Conservation (phyloP, 2,797 vertebrate genomes). For the Graptemys geographica region DNA sequence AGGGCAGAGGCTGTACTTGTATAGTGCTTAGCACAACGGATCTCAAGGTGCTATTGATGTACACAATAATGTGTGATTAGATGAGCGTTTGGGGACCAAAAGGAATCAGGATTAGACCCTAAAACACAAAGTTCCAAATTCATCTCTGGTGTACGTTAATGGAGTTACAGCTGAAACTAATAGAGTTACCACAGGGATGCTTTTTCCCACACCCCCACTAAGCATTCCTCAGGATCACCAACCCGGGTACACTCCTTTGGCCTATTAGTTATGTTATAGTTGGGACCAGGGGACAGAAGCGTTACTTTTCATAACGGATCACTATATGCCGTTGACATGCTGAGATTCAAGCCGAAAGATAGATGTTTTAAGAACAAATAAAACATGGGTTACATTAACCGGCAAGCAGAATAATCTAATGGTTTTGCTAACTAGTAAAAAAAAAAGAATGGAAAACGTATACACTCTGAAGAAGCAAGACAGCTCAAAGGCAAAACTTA, state of each 20-base stretch:
- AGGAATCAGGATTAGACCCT: no score
- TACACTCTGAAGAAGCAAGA: not conserved
- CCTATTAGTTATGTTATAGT: not conserved
- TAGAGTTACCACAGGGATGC: not conserved
- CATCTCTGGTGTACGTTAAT: not conserved
- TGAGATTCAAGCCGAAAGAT: not conserved
- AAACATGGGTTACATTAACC: not conserved
- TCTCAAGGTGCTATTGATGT: not conserved
- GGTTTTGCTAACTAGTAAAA: not conserved
- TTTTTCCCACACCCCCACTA: not conserved
- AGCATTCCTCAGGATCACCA: fast-evolving
- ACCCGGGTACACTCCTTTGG: not conserved
- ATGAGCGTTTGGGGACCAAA: not conserved
- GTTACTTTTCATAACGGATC: not conserved
- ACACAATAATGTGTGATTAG: not conserved
- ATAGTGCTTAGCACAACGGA: not conserved
- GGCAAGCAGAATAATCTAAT: conserved; percentile 33
- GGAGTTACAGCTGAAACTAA: not conserved
- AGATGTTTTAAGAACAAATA: conserved; percentile 6
- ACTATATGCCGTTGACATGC: not conserved
- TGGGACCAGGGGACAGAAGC: not conserved
- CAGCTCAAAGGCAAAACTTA: not conserved
- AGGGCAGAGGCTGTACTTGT: not conserved
- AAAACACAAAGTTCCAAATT: not conserved
- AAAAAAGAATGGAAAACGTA: not conserved